Evolutionary conservation across 2,888 invertebrate genomes (phyloP).

Genomic region (Cheilosia scutellata): DNA sequence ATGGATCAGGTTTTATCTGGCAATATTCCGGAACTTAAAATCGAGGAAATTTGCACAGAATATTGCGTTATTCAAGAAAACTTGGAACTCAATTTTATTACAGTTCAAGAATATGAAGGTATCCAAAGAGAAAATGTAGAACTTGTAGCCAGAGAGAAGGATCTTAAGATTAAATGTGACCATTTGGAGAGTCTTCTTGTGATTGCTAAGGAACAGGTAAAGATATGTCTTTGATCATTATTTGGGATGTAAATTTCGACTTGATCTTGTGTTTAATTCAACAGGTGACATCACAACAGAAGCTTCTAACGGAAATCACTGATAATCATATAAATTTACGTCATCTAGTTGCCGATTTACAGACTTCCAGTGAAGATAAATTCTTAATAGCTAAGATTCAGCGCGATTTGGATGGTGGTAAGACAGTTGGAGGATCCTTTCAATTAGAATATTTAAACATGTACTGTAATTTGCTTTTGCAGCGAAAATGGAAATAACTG

Average conservation of each 20-base stretch:
- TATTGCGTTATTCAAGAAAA: slow-evolving; percentile 82
- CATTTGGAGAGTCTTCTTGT: slow-evolving; percentile 81
- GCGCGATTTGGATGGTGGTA: slow-evolving; percentile 82
- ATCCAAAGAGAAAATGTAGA: slow-evolving; percentile 77
- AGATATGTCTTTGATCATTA: background rate
- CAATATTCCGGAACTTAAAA: slow-evolving; percentile 72
- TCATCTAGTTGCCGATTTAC: slow-evolving; percentile 83
- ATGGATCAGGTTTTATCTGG: slow-evolving; percentile 79
- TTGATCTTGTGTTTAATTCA: background rate
- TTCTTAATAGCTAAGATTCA: slow-evolving; percentile 82
- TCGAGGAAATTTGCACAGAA: slow-evolving; percentile 79
- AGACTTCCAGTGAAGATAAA: slow-evolving; percentile 82
- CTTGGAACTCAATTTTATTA: slow-evolving; percentile 81
- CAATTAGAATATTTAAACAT: background rate
- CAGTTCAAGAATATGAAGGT: slow-evolving; percentile 80
- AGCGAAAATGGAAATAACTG: slow-evolving; percentile 81
- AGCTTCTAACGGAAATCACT: slow-evolving; percentile 82
- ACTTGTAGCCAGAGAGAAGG: slow-evolving; percentile 77
- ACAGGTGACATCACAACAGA: slow-evolving; percentile 82
- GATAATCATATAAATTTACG: slow-evolving; percentile 83
- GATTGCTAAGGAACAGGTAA: slow-evolving; percentile 81
- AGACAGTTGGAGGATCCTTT: slow-evolving; percentile 17
- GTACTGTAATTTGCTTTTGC: background rate
- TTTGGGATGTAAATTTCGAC: background rate
- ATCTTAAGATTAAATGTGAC: slow-evolving; percentile 79